Base-by-base conservation (phyloP, 2,888 invertebrate genomes). In the Spilosoma lubricipeda region DNA sequence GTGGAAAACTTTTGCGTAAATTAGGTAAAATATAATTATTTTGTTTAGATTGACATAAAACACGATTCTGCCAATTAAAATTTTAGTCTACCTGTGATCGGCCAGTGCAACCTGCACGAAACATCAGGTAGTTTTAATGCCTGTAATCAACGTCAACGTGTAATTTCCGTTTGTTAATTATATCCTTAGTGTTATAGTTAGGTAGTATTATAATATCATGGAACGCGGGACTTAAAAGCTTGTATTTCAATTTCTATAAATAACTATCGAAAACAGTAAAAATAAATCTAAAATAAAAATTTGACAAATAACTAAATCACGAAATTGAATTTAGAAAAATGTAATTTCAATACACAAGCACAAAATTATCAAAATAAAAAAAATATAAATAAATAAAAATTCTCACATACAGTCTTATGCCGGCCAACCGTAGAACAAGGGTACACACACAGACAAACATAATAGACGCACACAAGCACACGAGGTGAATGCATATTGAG, bases 401-500 rank as follows among this genome's bases (percentile, higher is more conserved):
- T 80, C 77, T 84, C 83, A 87, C 86, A 76, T 92, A 87, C 87
- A 80, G 80, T 86, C 77, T 88, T 90, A 70, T 86, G 76, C 85
- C 80, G 80, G 73, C 86, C 86, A 86, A 82, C 72, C 80, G 77
- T 79, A 79, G 85, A 87, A 91, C 89, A 90, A 91, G 87, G 86
- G 88, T 84, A 79, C 77, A 78, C 91, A 92, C 90, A 92, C 90
- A 85, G 71, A 70, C 71, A 82, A 65, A 82, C 69, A 77, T 85
- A 86, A 88, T 85, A 85, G 82, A 86, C 86, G 75, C 91, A 91
- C 88, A 91, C 87, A 77, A 63, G 70, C 65, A 72, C 76, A 71
- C 72, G 85, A 68, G 68, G n/a, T 79, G 70, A 73, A 88, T 94
- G 93, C 94, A 94, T 94, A 94, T 94, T 93, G 94, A 93, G 92